These are phyloP conservation scores for Lophius piscatorius DNA, from an alignment of 2,113 vertebrate genomes.

Conservation along the genomic window DNA sequence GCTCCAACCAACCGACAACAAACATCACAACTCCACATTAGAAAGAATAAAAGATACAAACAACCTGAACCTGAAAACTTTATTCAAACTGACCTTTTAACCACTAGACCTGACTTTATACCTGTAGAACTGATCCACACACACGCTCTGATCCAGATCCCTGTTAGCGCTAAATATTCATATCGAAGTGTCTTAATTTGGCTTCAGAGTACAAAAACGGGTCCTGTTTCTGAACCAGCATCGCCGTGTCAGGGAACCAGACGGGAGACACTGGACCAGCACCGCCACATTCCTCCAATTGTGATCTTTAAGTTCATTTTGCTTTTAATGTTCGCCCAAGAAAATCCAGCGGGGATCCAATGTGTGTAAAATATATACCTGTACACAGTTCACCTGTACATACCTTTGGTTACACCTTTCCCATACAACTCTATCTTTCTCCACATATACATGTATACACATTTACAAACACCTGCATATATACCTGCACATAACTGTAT, in stretches of 20 bases:
- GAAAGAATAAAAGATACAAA: constrained; percentile 33
- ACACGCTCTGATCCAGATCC: no score
- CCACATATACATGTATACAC: no score
- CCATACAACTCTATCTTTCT: no score
- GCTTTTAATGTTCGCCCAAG: background rate
- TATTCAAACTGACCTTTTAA: background rate
- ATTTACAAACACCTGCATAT: no score
- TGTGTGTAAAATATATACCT: background rate
- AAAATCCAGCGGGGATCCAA: no score
- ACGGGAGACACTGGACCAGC: background rate
- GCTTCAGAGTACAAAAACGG: constrained; percentile 13
- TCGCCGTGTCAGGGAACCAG: constrained; percentile 11
- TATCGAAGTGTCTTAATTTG: constrained; percentile 16
- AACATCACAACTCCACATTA: constrained; percentile 41
- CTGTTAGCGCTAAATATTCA: background rate
- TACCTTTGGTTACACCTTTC: no score
- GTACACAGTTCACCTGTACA: background rate
- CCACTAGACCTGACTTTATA: constrained; percentile 8
- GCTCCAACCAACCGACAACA: constrained; percentile 50
- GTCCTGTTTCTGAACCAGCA: constrained; percentile 4
- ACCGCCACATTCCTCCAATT: no score
- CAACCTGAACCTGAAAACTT: constrained; percentile 1
- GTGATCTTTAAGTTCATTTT: no score
- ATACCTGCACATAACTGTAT: no score
- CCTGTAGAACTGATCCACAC: constrained; percentile 10